These are phyloP conservation scores for Drosophila glabriapex DNA, from an alignment of 2,888 invertebrate species.

Conservation along the genomic window DNA sequence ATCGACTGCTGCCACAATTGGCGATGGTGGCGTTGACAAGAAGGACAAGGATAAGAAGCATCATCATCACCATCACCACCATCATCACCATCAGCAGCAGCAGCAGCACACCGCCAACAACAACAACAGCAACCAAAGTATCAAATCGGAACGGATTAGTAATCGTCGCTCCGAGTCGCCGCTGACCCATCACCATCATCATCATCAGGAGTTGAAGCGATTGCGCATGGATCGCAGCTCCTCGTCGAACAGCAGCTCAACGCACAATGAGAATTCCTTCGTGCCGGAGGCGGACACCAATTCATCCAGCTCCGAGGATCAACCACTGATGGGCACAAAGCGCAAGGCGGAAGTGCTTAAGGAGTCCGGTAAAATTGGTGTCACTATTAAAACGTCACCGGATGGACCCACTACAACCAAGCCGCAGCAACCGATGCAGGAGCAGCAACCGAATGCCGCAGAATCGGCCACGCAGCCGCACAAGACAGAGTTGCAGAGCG, in stretches of 20 bases:
- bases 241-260: slow-evolving; percentile 63
- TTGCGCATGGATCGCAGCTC: slow-evolving; percentile 69
- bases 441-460: slow-evolving; percentile 73
- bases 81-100: slow-evolving; percentile 59
- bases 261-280: slow-evolving; percentile 68
- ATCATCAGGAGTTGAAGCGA: slow-evolving; percentile 69
- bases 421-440: slow-evolving; percentile 82
- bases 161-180: slow-evolving; percentile 85
- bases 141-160: slow-evolving; percentile 75
- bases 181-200: slow-evolving; percentile 63
- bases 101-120: background rate
- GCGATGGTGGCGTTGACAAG: slow-evolving; percentile 72
- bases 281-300: slow-evolving; percentile 87
- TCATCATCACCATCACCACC: slow-evolving; percentile 72
- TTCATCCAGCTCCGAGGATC: slow-evolving; percentile 87
- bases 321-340: slow-evolving; percentile 89
- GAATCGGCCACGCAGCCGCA: slow-evolving; percentile 81
- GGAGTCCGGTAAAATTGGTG: slow-evolving; percentile 95
- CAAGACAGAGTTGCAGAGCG: slow-evolving; percentile 77
- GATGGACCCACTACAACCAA: slow-evolving; percentile 81
- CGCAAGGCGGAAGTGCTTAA: slow-evolving; percentile 94
- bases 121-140: slow-evolving; percentile 58
- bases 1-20: slow-evolving; percentile 57
- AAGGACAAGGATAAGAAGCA: slow-evolving; percentile 82
- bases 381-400: slow-evolving; percentile 92